Evolutionary conservation across 1,140 invertebrate species (phyloP).

Genomic region (Venturia canescens): DNA sequence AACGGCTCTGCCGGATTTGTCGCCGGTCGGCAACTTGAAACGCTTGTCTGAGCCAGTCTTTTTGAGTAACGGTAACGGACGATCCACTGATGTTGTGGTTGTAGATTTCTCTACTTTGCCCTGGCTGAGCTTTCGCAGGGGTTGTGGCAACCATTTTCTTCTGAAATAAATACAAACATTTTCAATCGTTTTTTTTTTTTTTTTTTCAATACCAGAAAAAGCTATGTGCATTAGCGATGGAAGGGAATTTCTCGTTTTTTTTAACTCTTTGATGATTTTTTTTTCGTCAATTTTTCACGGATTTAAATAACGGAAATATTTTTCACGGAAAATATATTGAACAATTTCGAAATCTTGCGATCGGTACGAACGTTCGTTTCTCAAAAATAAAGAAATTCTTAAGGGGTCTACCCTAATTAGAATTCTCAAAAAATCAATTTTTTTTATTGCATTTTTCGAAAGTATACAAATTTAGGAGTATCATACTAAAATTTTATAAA

Average conservation of each 20-base stretch:
- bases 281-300: background rate
- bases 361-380: too few species aligned
- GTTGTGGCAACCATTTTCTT: constrained; percentile 94
- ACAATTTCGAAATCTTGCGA: too few species aligned
- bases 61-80: constrained; percentile 81
- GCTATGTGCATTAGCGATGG: background rate
- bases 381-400: too few species aligned
- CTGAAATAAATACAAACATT: constrained; percentile 68
- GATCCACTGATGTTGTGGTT: constrained; percentile 66
- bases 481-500: too few species aligned
- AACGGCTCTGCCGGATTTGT: constrained; percentile 60
- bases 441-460: too few species aligned
- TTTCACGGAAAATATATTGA: too few species aligned
- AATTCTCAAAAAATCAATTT: too few species aligned
- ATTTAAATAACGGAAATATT: too few species aligned
- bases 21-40: constrained; percentile 81
- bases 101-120: constrained; percentile 88
- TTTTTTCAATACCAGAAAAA: background rate
- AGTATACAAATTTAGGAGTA: too few species aligned
- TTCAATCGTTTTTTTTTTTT: constrained; percentile 23
- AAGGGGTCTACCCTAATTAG: too few species aligned
- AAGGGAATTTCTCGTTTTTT: too few species aligned
- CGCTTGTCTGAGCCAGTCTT: constrained; percentile 89
- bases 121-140: constrained; percentile 92
- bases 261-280: background rate